Percentiles rank a stretch among this genome's conserved stretches.
Conservation (phyloP, 2,113 vertebrate species). For the Vicugna pacos region DNA sequence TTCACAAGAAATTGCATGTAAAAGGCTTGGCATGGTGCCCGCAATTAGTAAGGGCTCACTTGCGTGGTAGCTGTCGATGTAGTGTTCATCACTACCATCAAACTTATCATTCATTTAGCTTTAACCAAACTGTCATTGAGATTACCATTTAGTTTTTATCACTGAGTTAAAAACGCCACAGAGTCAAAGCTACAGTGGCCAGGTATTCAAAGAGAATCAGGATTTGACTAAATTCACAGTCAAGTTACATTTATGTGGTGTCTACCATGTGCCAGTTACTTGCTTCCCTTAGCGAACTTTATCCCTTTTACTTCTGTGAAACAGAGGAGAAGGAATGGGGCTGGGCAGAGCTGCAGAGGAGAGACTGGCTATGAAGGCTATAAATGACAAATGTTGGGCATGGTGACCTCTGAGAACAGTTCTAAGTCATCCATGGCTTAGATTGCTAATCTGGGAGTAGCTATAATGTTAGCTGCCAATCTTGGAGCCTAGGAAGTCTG, state of each 20-base stretch:
- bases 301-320: neutral
- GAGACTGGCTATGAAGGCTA: neutral
- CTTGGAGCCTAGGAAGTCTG: neutral
- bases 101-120: neutral
- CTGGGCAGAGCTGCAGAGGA: neutral
- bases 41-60: neutral
- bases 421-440: neutral
- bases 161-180: neutral
- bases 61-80: rapidly evolving
- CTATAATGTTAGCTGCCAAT: neutral
- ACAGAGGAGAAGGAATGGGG: neutral
- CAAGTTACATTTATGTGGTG: neutral
- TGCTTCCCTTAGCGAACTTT: neutral
- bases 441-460: neutral
- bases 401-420: neutral
- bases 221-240: neutral
- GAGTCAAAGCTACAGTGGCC: neutral
- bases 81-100: neutral
- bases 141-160: neutral
- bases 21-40: neutral
- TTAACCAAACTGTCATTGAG: neutral
- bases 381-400: neutral
- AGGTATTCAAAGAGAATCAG: neutral
- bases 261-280: neutral
- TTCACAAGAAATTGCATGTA: neutral